Evolutionary conservation across 2,888 invertebrate species (phyloP), one percentile per base, ranked within the genome.

Genomic region (Tenthredo amoena): DNA sequence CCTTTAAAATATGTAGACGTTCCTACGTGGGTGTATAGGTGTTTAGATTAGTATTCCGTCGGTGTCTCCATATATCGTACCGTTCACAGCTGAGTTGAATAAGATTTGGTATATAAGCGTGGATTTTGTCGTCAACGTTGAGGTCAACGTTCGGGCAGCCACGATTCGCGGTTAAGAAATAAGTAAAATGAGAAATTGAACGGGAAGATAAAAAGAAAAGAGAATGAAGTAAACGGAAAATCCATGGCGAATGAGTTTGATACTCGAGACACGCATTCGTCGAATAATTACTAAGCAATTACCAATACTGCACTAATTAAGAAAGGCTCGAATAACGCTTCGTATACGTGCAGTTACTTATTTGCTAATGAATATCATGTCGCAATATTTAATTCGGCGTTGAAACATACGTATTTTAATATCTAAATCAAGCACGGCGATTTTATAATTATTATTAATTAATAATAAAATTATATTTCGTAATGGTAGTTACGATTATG

Each of bases 41-140:
- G 72, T 43, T 74, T 26, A 3, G 72, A 74, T 74, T 26, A 74
- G 72, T 74, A 74, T 74, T 40, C 72, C 9, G 21, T 10, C 37
- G 7, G 71, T 18, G 7, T n/a, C 34, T 18, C 18, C 9, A 62
- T 62, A 62, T 62, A 62, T 37, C 43, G 43, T 37, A 40, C 0
- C 18, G 72, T 74, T 43, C 43, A 74, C 72, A 74, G 43, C 72
- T 10, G 72, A 74, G 72, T 43, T 74, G 72, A 74, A 74, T 74
- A 74, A 74, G 43, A 74, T 43, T 43, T 31, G 6, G 7, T 43
- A 43, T 43, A 74, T 43, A 74, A 74, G 72, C 72, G n/a, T 74
- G 72, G 72, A 74, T 74, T 43, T 74, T n/a, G 21, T 74, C 26
- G 55, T 55, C 55, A 55, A 55, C 37, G 40, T 43, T 43, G n/a